phyloP scores from a whole-genome alignment of 2,888 invertebrate species.

The Drosophila koepferae region DNA sequence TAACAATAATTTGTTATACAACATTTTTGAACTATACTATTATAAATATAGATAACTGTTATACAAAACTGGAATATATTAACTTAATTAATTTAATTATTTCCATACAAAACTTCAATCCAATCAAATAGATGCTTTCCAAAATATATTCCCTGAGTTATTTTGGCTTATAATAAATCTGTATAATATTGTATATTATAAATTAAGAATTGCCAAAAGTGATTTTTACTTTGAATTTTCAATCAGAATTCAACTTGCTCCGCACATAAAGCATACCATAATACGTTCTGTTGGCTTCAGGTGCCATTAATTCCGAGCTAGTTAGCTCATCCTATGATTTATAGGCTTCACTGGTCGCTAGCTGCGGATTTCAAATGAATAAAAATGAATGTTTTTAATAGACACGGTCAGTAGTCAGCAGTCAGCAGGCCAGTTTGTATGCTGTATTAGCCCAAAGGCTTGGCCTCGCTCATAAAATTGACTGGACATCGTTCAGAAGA shows the following conservation, averaged over 20 bases:
- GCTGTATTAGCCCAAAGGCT: conserved; percentile 56
- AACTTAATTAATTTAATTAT: too few species aligned
- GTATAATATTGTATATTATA: not conserved
- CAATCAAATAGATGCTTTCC: not conserved
- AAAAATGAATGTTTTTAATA: conserved; percentile 56
- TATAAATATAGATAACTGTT: too few species aligned
- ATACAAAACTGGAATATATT: too few species aligned
- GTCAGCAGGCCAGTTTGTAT: conserved; percentile 36
- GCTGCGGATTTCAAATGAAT: conserved; percentile 39
- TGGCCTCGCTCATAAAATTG: conserved; percentile 64
- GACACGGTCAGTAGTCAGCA: conserved; percentile 38
- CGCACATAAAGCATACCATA: conserved; percentile 4
- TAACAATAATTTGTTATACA: too few species aligned
- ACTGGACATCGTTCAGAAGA: conserved; percentile 73
- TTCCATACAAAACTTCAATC: not conserved
- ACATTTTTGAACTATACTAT: too few species aligned
- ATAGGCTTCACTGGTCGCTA: conserved; percentile 40
- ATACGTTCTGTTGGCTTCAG: conserved; percentile 31
- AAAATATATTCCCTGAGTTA: not conserved
- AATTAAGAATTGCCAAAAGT: not conserved
- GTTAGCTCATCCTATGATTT: conserved; percentile 57
- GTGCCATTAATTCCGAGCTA: conserved; percentile 47
- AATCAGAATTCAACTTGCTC: not conserved
- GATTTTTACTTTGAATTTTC: not conserved
- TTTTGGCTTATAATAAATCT: not conserved